Evolutionary conservation across 2,797 vertebrate species (phyloP).

Genomic region (Rallus crepitans): DNA sequence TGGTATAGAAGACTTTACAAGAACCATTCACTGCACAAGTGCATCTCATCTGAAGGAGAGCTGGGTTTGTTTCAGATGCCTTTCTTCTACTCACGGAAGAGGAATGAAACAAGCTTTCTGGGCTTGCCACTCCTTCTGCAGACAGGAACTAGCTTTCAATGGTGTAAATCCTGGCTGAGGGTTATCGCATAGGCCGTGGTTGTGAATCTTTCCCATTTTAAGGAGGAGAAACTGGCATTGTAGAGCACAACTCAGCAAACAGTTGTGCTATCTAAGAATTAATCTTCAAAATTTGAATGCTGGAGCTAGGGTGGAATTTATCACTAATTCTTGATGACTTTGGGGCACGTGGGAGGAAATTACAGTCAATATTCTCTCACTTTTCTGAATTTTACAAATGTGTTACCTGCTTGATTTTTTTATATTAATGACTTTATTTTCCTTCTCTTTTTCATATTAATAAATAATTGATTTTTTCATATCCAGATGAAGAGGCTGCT

Average conservation of each 20-base stretch:
- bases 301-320: background rate
- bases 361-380: background rate
- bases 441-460: background rate
- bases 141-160: background rate
- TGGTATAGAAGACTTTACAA: background rate
- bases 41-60: background rate
- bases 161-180: background rate
- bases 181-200: accelerated
- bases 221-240: background rate
- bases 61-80: background rate
- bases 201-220: background rate
- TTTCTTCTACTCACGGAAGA: background rate
- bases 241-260: background rate
- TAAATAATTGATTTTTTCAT: background rate
- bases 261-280: background rate
- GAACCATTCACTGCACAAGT: background rate
- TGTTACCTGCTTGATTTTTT: background rate
- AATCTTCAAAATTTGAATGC: background rate
- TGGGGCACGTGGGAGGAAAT: background rate
- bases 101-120: background rate
- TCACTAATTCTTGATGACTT: background rate
- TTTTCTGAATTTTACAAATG: background rate
- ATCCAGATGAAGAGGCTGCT: background rate
- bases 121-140: background rate
- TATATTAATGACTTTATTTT: background rate